phyloP scores from a whole-genome alignment of 2,888 invertebrate species.

The Ecliptopera silaceata region DNA sequence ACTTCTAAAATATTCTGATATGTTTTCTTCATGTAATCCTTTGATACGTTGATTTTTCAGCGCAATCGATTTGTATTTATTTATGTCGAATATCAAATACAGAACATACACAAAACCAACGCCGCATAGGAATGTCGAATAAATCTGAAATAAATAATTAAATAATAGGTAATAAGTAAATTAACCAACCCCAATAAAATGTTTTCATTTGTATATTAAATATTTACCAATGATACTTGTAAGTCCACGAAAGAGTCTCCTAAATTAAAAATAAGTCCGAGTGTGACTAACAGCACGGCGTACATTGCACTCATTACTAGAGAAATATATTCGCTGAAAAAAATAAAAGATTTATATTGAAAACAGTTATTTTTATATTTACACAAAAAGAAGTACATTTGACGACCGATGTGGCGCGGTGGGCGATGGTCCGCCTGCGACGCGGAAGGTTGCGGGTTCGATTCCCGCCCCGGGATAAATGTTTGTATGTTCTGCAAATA shows the following conservation, averaged over 20 bases:
- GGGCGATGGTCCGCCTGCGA: too few species aligned
- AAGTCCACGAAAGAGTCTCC: constrained; percentile 80
- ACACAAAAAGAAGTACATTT: too few species aligned
- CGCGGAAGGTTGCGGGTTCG: too few species aligned
- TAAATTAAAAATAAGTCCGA: constrained; percentile 85
- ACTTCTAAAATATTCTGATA: constrained; percentile 69
- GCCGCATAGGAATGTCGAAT: constrained; percentile 82
- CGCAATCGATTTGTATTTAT: constrained; percentile 78
- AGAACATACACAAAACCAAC: constrained; percentile 84
- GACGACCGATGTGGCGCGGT: too few species aligned
- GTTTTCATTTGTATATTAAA: not conserved
- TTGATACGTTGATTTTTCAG: constrained; percentile 71
- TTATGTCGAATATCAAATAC: constrained; percentile 85
- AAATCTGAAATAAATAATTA: constrained; percentile 82
- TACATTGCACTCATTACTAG: constrained; percentile 86
- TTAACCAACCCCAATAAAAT: not conserved
- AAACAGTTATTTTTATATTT: too few species aligned
- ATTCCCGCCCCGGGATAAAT: too few species aligned
- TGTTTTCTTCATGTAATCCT: constrained; percentile 59
- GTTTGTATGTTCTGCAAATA: too few species aligned
- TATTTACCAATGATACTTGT: constrained; percentile 80
- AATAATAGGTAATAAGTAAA: constrained; percentile 23
- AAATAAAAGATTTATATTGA: constrained; percentile 29
- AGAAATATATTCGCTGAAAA: constrained; percentile 83
- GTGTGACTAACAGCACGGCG: constrained; percentile 85